These are phyloP conservation scores for Argynnis bischoffii DNA, from an alignment of 2,888 invertebrate species.

Conservation along the genomic window DNA sequence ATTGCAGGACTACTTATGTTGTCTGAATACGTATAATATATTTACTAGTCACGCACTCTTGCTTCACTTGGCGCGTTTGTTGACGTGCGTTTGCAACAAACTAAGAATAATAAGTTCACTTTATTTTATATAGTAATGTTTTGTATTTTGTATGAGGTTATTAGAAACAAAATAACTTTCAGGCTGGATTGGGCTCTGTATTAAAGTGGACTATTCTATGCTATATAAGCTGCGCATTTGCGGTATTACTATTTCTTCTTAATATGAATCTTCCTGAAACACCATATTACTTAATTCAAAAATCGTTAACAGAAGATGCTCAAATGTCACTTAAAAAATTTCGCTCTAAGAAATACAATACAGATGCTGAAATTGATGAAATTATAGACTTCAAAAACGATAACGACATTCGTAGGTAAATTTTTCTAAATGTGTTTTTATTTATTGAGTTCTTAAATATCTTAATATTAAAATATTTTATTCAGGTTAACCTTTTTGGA, in stretches of 20 bases:
- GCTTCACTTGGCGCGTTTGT: not conserved
- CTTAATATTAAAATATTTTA: not conserved
- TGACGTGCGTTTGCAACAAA: too few species aligned
- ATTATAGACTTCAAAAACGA: slow-evolving; percentile 54
- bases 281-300: slow-evolving; percentile 57
- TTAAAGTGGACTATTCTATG: slow-evolving; percentile 53
- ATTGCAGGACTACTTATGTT: too few species aligned
- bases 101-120: too few species aligned
- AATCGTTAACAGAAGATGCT: slow-evolving; percentile 42
- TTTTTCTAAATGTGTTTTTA: not conserved
- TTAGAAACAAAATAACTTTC: slow-evolving; percentile 37
- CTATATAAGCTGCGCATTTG: slow-evolving; percentile 44
- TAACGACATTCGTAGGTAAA: slow-evolving; percentile 61
- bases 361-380: slow-evolving; percentile 53
- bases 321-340: slow-evolving; percentile 48
- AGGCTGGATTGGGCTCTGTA: slow-evolving; percentile 54
- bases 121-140: not conserved
- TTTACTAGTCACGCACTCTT: not conserved
- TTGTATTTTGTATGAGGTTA: not conserved
- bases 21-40: too few species aligned
- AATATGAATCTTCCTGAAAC: slow-evolving; percentile 57
- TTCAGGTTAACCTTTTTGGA: slow-evolving; percentile 47
- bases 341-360: slow-evolving; percentile 48
- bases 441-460: not conserved
- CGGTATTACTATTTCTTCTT: slow-evolving; percentile 42